A percentile compares a stretch with the other conserved stretches of the same genome.
Conservation (phyloP, 2,113 vertebrate genomes). For the Chrysemys picta region DNA sequence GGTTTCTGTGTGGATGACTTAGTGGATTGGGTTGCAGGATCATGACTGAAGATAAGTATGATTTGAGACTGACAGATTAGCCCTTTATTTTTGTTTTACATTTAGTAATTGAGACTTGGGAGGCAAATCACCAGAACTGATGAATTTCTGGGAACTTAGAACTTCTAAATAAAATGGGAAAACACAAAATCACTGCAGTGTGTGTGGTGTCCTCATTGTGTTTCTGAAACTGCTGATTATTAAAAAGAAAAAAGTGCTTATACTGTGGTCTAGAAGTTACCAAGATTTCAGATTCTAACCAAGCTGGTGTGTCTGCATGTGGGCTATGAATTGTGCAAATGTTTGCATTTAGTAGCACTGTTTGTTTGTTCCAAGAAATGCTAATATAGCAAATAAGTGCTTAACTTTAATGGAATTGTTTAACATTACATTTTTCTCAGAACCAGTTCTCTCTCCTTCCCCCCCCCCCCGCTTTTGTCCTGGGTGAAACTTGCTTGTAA, state of each 20-base stretch:
- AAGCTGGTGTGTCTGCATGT: neutral
- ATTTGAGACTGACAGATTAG: neutral
- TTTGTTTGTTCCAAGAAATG: neutral
- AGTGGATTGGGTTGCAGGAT: neutral
- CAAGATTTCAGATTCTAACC: neutral
- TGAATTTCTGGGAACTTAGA: neutral
- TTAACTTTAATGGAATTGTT: neutral
- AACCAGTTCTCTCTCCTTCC: rapidly evolving
- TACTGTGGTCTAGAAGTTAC: rapidly evolving
- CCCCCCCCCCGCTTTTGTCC: rapidly evolving
- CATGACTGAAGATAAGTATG: rapidly evolving
- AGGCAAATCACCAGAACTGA: neutral
- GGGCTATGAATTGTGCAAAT: neutral
- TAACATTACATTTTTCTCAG: neutral
- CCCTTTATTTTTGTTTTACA: neutral
- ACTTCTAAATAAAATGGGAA: constrained; percentile 66
- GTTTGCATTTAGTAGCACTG: neutral
- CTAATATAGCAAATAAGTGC: neutral
- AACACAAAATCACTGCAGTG: neutral
- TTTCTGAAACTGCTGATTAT: neutral
- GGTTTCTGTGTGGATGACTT: neutral
- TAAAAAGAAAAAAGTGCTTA: neutral
- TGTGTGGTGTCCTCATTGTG: constrained; percentile 8
- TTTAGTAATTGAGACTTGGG: neutral
- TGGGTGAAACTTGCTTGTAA: neutral